A percentile compares a stretch with the other conserved stretches of the same genome.
phyloP scores from a whole-genome alignment of 2,888 invertebrate genomes.

The Pandemis heparana region DNA sequence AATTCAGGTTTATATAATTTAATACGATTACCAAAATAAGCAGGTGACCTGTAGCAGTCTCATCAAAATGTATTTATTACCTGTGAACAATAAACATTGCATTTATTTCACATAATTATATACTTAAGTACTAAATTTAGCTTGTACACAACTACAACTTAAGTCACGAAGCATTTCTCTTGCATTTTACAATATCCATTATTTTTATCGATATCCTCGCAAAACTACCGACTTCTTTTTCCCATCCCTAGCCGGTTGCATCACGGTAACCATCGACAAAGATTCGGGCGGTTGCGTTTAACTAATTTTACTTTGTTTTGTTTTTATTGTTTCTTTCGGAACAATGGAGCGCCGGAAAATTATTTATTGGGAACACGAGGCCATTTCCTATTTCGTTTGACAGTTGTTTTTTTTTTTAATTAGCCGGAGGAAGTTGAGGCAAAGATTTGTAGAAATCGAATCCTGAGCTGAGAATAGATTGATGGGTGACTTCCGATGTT shows the following conservation, averaged over 20 bases:
- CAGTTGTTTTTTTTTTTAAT: constrained; percentile 16
- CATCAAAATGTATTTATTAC: neutral
- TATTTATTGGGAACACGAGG: constrained; percentile 61
- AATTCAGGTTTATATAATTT: no score
- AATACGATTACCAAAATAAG: no score
- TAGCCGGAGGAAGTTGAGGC: neutral
- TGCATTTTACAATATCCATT: no score
- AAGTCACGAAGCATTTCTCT: no score
- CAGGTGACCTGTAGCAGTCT: no score
- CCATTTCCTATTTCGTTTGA: constrained; percentile 51
- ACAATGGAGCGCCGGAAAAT: constrained; percentile 72
- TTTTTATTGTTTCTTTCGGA: constrained; percentile 64
- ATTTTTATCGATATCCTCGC: neutral
- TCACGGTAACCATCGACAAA: constrained; percentile 61
- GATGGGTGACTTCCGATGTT: neutral
- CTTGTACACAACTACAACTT: no score
- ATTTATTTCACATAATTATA: neutral
- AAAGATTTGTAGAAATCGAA: neutral
- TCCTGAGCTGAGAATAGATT: neutral
- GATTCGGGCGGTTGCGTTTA: constrained; percentile 71
- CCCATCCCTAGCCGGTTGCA: constrained; percentile 59
- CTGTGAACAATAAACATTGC: neutral
- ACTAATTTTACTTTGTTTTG: constrained; percentile 75
- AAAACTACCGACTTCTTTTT: constrained; percentile 42
- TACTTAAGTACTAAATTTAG: no score